These are phyloP conservation scores for Scaptomyza reducta DNA, from an alignment of 2,888 invertebrate species.

Conservation along the genomic window DNA sequence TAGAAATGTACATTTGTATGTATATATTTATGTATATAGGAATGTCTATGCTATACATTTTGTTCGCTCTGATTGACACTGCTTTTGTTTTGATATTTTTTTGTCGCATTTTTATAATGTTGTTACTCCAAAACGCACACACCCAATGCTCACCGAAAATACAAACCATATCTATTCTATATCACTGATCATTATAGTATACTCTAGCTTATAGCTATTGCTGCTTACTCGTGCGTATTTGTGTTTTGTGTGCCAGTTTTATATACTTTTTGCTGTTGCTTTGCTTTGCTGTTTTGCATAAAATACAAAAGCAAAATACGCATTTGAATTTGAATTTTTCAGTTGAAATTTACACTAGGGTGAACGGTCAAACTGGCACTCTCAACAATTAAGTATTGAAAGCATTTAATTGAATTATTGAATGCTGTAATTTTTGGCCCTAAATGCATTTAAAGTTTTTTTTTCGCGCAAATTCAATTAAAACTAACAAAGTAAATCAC, in stretches of 20 bases:
- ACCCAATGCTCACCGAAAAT: constrained; percentile 12
- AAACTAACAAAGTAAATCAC: constrained; percentile 58
- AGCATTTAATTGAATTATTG: constrained; percentile 42
- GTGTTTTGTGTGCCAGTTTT: constrained; percentile 26
- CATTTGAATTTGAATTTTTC: constrained; percentile 42
- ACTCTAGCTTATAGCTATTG: constrained; percentile 35
- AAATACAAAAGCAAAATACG: constrained; percentile 25
- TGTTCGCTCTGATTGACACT: constrained; percentile 54
- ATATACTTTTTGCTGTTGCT: constrained; percentile 10
- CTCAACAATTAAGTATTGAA: constrained; percentile 30
- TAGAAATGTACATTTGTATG: neutral
- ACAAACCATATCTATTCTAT: constrained; percentile 7
- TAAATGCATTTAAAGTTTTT: constrained; percentile 35
- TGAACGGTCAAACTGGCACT: constrained; percentile 5
- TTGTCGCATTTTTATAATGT: constrained; percentile 23
- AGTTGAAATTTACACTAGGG: constrained; percentile 42
- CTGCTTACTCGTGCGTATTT: constrained; percentile 54
- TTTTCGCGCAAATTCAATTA: constrained; percentile 52
- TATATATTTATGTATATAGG: neutral
- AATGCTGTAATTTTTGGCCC: constrained; percentile 32
- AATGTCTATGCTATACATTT: neutral
- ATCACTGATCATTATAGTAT: constrained; percentile 33
- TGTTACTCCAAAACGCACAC: constrained; percentile 27
- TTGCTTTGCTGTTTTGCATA: constrained; percentile 47
- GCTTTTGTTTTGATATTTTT: constrained; percentile 40